phyloP scores from a whole-genome alignment of 2,797 vertebrate species.

The Chelmon rostratus region DNA sequence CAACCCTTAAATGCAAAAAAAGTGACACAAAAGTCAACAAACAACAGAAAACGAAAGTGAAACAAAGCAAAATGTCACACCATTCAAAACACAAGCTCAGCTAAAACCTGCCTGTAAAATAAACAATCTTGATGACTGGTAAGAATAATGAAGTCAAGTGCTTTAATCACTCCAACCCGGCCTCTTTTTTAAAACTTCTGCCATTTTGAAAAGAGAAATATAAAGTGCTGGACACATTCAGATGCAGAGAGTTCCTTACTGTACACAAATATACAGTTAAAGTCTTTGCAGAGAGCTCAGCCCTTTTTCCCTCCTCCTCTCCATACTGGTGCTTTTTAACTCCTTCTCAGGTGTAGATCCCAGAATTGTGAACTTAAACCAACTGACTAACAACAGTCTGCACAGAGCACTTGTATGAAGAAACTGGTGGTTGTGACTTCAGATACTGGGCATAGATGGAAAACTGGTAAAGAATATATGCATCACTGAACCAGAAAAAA shows the following conservation, averaged over 20 bases:
- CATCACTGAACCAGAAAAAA: not conserved
- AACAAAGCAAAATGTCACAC: conserved; percentile 17
- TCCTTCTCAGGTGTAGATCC: conserved; percentile 5
- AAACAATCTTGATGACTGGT: conserved; percentile 9
- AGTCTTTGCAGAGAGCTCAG: conserved; percentile 72
- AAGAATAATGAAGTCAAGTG: conserved; percentile 37
- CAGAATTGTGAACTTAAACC: not conserved
- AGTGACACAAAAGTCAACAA: conserved; percentile 1
- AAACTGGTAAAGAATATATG: conserved; percentile 7
- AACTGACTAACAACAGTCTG: conserved; percentile 4
- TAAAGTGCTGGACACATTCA: conserved; percentile 97
- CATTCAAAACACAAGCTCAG: conserved; percentile 13
- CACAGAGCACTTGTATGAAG: conserved; percentile 27
- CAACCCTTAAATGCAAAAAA: conserved; percentile 7
- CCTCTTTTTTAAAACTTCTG: conserved; percentile 23
- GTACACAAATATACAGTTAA: conserved; percentile 81
- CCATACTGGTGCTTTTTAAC: conserved; percentile 4
- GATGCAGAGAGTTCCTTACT: conserved; percentile 79
- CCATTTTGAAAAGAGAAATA: conserved; percentile 79
- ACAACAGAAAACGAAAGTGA: not conserved
- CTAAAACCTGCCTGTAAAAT: conserved; percentile 7
- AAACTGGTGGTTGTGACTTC: conserved; percentile 29
- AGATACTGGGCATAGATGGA: not conserved
- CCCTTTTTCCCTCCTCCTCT: conserved; percentile 40
- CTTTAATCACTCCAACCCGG: conserved; percentile 44